Conservation (phyloP, 2,888 invertebrate genomes). For the Meandrusa payeni region DNA sequence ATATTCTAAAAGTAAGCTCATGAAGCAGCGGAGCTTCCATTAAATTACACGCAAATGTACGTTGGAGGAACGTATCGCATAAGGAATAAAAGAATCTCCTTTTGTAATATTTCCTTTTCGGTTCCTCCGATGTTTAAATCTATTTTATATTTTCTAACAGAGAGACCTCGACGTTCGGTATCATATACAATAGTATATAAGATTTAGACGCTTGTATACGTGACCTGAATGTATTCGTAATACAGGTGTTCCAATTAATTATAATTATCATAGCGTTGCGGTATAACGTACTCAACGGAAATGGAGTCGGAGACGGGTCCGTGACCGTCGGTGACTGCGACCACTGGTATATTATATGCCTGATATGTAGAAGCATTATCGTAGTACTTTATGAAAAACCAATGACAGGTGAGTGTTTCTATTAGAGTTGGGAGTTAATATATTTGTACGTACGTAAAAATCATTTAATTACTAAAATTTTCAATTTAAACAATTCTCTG, state of each 20-base stretch:
- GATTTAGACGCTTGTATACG: slow-evolving; percentile 12
- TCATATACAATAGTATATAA: not conserved
- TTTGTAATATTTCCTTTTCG: not conserved
- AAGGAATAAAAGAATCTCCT: not conserved
- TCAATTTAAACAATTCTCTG: too few species aligned
- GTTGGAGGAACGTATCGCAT: too few species aligned
- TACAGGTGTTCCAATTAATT: slow-evolving; percentile 29
- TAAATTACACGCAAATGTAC: not conserved
- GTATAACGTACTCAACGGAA: slow-evolving; percentile 28
- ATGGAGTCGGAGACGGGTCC: slow-evolving; percentile 24
- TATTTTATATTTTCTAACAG: slow-evolving; percentile 8
- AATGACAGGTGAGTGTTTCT: too few species aligned
- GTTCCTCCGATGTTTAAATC: not conserved
- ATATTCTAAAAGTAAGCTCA: too few species aligned
- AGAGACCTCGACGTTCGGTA: not conserved
- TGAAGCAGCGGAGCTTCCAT: too few species aligned
- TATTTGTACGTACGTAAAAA: too few species aligned
- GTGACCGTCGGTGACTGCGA: slow-evolving; percentile 24
- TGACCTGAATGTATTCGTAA: slow-evolving; percentile 30
- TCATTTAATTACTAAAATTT: too few species aligned
- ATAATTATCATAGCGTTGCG: slow-evolving; percentile 25
- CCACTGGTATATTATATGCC: slow-evolving; percentile 1
- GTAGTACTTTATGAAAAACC: too few species aligned
- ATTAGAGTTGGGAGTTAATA: too few species aligned
- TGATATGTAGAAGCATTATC: too few species aligned